These are phyloP conservation scores for Sinocyclocheilus rhinocerous DNA, from an alignment of 2,113 vertebrate species.

Conservation along the genomic window DNA sequence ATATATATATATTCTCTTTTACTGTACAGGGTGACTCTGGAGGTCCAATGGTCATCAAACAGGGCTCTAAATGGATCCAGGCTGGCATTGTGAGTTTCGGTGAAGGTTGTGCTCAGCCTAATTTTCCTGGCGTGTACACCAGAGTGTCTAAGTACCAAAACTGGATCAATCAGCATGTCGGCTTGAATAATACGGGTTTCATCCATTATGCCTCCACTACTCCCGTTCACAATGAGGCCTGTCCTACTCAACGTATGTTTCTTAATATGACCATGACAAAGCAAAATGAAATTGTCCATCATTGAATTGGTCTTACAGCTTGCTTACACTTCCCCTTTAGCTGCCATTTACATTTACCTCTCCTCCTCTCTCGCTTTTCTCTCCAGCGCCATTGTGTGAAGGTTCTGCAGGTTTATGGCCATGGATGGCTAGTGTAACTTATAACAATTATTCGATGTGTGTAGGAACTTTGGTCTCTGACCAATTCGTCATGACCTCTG, in stretches of 20 bases:
- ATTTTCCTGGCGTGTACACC: conserved; percentile 33
- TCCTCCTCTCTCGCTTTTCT: neutral
- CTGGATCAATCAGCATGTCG: conserved; percentile 17
- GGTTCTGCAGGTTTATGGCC: neutral
- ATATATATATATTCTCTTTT: too few relatives aligned
- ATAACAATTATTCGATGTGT: neutral
- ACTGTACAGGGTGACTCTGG: conserved; percentile 78
- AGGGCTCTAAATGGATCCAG: neutral
- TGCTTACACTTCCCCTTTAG: neutral
- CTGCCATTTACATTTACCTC: neutral
- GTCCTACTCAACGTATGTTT: too few relatives aligned
- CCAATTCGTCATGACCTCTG: conserved; percentile 6
- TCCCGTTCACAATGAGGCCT: too few relatives aligned
- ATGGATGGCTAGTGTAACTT: neutral
- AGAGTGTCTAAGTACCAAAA: conserved; percentile 41
- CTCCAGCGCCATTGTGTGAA: neutral
- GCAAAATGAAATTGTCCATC: neutral
- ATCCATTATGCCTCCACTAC: too few relatives aligned
- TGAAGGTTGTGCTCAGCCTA: conserved; percentile 69
- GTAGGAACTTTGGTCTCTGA: conserved; percentile 8
- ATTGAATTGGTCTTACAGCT: too few relatives aligned
- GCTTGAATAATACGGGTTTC: too few relatives aligned
- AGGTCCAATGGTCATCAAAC: conserved; percentile 62
- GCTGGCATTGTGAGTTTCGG: conserved; percentile 80
- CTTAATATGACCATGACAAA: neutral